Conservation (phyloP, 2,113 vertebrate genomes). For the Pachypanchax playfairii region DNA sequence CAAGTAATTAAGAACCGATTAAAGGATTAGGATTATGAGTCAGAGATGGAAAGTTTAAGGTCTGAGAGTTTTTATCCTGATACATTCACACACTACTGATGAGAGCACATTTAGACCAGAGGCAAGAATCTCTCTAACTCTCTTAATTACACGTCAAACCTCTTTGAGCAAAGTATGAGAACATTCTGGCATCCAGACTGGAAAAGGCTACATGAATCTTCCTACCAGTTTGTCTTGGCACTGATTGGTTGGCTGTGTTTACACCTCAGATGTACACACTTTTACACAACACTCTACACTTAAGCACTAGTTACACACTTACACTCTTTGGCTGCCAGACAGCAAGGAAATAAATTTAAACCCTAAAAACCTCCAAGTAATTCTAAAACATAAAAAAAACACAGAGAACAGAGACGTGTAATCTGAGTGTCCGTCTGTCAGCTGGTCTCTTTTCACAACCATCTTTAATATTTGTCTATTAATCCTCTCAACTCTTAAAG, state of each 20-base stretch:
- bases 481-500: constrained; percentile 37
- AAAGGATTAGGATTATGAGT: constrained; percentile 44
- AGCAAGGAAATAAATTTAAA: constrained; percentile 33
- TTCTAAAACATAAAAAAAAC: constrained; percentile 29
- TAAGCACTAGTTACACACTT: neutral
- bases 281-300: neutral
- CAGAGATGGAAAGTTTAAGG: constrained; percentile 35
- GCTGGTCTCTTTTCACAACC: constrained; percentile 22
- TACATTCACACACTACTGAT: too few relatives aligned
- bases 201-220: constrained; percentile 55
- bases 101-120: constrained; percentile 22
- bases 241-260: constrained; percentile 7
- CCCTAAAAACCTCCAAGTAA: constrained; percentile 29
- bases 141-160: constrained; percentile 50
- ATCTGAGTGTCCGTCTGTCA: constrained; percentile 32
- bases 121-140: constrained; percentile 22
- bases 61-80: constrained; percentile 8
- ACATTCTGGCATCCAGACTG: constrained; percentile 46
- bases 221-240: constrained; percentile 48
- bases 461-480: constrained; percentile 36
- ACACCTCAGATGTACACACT: constrained; percentile 17
- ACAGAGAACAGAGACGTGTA: constrained; percentile 29
- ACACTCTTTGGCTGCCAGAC: constrained; percentile 15
- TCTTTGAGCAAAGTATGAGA: constrained; percentile 31
- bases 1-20: constrained; percentile 45